Percentiles rank a stretch among this genome's conserved stretches.
phyloP scores from a whole-genome alignment of 2,888 invertebrate genomes.

The Listrodromus nycthemerus region DNA sequence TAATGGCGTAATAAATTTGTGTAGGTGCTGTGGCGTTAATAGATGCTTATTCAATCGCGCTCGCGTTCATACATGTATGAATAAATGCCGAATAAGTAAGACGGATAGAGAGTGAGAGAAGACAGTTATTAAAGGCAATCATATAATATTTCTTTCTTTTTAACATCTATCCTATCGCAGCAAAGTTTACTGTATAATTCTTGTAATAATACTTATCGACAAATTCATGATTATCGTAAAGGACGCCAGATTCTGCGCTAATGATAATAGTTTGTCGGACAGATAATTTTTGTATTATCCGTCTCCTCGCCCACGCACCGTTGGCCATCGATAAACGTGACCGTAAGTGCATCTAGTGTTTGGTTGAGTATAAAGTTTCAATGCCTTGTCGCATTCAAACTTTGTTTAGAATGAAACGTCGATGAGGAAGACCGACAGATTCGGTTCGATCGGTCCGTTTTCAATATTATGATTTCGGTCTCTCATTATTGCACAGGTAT shows the following conservation, averaged over 20 bases:
- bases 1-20: not conserved
- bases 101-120: not conserved
- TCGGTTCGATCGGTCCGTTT: not conserved
- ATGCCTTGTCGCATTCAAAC: not conserved
- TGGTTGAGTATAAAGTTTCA: not conserved
- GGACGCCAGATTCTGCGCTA: not conserved
- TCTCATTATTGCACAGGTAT: not conserved
- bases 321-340: not conserved
- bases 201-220: not conserved
- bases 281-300: not conserved
- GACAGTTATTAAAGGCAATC: not conserved
- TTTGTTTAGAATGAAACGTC: not conserved
- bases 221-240: not conserved
- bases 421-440: not conserved
- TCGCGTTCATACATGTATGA: not conserved
- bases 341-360: not conserved
- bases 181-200: not conserved
- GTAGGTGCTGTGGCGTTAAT: not conserved
- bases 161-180: not conserved
- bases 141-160: not conserved
- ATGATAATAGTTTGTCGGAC: not conserved
- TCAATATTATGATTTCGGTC: not conserved
- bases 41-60: not conserved
- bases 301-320: not conserved
- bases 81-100: not conserved